Percentiles rank a stretch among this genome's conserved stretches.
Evolutionary conservation across 1,140 invertebrate genomes (phyloP).

Genomic region (Euwallacea fornicatus): DNA sequence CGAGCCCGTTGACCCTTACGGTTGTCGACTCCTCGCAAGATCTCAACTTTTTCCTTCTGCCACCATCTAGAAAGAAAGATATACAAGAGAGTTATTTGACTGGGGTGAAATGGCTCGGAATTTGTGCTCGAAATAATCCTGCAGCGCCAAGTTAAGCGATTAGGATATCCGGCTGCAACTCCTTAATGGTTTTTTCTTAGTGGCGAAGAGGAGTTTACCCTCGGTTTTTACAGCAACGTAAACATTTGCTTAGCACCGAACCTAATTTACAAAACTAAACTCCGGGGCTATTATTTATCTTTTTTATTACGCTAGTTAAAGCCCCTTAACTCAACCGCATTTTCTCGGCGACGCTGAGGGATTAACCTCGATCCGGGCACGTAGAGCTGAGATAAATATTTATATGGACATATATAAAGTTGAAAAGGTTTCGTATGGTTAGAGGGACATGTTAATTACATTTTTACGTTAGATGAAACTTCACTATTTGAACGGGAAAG

Average conservation of each 20-base stretch:
- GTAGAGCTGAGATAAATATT: slow-evolving; percentile 16
- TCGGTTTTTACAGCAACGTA: slow-evolving; percentile 4
- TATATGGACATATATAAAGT: background rate
- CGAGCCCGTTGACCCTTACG: no score
- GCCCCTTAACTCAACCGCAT: slow-evolving; percentile 20
- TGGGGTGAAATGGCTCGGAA: slow-evolving; percentile 2
- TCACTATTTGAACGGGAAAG: no score
- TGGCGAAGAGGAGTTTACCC: background rate
- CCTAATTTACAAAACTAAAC: slow-evolving; percentile 16
- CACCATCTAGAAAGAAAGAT: background rate
- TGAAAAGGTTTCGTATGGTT: no score
- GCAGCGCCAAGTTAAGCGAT: slow-evolving; percentile 7
- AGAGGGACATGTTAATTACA: no score
- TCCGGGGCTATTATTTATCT: slow-evolving; percentile 19
- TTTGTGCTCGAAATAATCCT: background rate
- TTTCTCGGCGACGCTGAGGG: slow-evolving; percentile 16
- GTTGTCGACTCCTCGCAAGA: no score
- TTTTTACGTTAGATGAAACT: no score
- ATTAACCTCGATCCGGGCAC: slow-evolving; percentile 14
- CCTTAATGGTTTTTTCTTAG: slow-evolving; percentile 3
- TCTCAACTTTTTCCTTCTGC: no score
- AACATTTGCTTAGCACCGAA: slow-evolving; percentile 13
- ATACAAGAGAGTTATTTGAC: slow-evolving; percentile 1
- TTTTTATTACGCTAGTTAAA: slow-evolving; percentile 15
- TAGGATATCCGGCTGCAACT: slow-evolving; percentile 8